Conservation (phyloP, 2,797 vertebrate species). For the Catamblyrhynchus diadema region DNA sequence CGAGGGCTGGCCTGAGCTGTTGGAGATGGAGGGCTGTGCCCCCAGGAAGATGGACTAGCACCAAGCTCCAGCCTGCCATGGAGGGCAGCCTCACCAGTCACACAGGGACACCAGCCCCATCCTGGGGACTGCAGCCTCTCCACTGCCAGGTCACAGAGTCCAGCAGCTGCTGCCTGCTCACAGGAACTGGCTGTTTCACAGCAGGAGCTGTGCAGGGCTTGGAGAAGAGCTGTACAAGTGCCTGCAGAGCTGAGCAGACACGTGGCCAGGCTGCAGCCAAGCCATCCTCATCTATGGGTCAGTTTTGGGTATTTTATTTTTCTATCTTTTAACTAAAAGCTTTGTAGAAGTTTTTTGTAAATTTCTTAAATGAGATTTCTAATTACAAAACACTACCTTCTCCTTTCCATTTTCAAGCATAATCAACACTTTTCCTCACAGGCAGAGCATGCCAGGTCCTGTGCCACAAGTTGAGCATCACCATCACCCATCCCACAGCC, state of each 20-base stretch:
- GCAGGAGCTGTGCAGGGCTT: neutral
- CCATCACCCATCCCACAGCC: neutral
- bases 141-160: neutral
- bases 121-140: neutral
- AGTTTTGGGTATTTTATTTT: neutral
- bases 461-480: neutral
- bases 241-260: neutral
- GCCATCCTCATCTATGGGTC: neutral
- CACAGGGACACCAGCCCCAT: neutral
- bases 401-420: neutral
- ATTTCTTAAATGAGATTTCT: neutral
- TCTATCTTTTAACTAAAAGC: neutral
- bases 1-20: constrained; percentile 81
- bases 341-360: neutral
- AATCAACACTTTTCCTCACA: neutral
- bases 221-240: neutral
- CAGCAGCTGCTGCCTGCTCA: neutral
- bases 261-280: neutral
- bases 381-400: neutral
- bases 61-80: neutral
- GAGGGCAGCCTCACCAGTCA: neutral
- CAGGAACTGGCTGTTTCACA: accelerated
- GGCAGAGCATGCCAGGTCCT: neutral
- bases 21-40: constrained; percentile 84
- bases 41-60: constrained; percentile 70